Percentiles rank a stretch among this genome's conserved stretches.
Conservation (phyloP, 1,140 invertebrate species). For the Megalopta genalis region DNA sequence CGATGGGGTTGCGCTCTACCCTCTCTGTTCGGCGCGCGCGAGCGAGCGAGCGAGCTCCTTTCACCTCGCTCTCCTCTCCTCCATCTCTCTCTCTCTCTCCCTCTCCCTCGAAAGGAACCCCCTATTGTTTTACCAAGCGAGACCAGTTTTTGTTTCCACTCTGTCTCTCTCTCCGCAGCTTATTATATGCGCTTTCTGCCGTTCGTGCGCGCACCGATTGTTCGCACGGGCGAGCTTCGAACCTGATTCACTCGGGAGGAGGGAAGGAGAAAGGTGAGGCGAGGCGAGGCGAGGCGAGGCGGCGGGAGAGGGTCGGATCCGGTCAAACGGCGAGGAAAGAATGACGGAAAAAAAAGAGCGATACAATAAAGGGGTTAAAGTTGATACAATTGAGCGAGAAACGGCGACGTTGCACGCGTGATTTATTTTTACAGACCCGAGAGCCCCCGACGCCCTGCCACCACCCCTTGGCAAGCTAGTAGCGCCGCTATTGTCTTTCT, state of each 20-base stretch:
- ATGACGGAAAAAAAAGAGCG: conserved; percentile 60
- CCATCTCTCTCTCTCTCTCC: conserved; percentile 5
- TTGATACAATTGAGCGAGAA: conserved; percentile 70
- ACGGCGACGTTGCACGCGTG: conserved; percentile 63
- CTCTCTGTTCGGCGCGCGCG: background rate
- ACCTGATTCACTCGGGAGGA: conserved; percentile 44
- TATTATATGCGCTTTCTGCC: conserved; percentile 69
- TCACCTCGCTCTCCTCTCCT: conserved; percentile 12
- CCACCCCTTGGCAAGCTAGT: conserved; percentile 36
- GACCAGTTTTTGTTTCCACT: conserved; percentile 72
- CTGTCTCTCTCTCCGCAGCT: conserved; percentile 58
- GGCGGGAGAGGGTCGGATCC: conserved; percentile 55
- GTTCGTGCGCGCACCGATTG: conserved; percentile 59
- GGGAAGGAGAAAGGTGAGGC: conserved; percentile 22
- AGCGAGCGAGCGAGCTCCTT: background rate
- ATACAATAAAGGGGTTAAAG: conserved; percentile 69
- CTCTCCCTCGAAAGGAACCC: conserved; percentile 33
- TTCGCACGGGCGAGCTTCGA: conserved; percentile 58
- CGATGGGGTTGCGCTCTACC: conserved; percentile 35
- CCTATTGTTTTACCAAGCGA: conserved; percentile 72
- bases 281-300: conserved; percentile 1
- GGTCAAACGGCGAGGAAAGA: conserved; percentile 65
- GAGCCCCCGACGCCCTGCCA: background rate
- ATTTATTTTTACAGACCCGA: conserved; percentile 65
- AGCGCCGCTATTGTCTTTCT: conserved; percentile 60